A percentile compares a stretch with the other conserved stretches of the same genome.
phyloP scores from a whole-genome alignment of 2,888 invertebrate species.

The Campaea margaritaria region DNA sequence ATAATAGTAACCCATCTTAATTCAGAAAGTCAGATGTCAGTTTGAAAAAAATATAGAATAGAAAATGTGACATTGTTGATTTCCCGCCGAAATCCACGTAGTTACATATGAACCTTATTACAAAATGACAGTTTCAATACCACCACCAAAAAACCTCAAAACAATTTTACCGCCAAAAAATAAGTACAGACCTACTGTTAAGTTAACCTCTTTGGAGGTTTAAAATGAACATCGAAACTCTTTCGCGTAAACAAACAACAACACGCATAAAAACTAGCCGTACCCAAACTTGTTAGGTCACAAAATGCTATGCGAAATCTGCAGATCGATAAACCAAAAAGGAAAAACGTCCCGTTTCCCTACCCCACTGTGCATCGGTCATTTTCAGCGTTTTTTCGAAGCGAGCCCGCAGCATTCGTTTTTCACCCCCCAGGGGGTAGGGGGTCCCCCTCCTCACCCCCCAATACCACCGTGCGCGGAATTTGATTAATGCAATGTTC shows the following conservation, averaged over 20 bases:
- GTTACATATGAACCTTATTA: too few species aligned
- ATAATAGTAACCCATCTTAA: too few species aligned
- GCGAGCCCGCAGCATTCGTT: constrained; percentile 79
- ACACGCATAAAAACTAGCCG: neutral
- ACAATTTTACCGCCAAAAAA: too few species aligned
- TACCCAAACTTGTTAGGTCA: constrained; percentile 38
- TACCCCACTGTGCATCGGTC: constrained; percentile 50
- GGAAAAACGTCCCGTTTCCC: constrained; percentile 44
- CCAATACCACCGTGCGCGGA: constrained; percentile 80
- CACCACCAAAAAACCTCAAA: too few species aligned
- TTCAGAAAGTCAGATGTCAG: too few species aligned
- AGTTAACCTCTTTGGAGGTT: too few species aligned
- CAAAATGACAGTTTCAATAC: too few species aligned
- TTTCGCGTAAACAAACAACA: neutral
- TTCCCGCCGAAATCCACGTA: too few species aligned
- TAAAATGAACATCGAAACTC: too few species aligned
- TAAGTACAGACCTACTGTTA: too few species aligned
- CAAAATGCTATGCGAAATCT: constrained; percentile 39
- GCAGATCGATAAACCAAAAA: constrained; percentile 49
- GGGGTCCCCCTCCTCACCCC: constrained; percentile 41
- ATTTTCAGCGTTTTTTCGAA: constrained; percentile 81
- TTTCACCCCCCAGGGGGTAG: constrained; percentile 52
- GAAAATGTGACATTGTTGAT: too few species aligned
- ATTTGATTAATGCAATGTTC: constrained; percentile 86
- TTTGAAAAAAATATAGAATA: too few species aligned